Percentiles rank a stretch among this genome's conserved stretches.
Evolutionary conservation across 2,113 vertebrate genomes (phyloP).

Genomic region (Orthonyx spaldingii): DNA sequence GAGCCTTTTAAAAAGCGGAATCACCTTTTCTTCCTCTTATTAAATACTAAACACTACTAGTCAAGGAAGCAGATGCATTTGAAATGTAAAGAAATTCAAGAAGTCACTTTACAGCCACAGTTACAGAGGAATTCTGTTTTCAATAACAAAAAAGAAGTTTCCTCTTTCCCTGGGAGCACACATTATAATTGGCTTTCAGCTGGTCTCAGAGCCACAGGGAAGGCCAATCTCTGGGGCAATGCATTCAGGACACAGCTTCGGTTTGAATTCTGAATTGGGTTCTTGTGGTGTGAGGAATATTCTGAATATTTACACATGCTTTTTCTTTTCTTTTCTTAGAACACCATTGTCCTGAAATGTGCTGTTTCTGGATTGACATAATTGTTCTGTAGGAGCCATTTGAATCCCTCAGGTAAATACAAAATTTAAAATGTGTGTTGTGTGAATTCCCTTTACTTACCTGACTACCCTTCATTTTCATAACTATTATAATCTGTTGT

Average conservation of each 20-base stretch:
- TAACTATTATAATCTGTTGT: background rate
- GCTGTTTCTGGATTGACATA: background rate
- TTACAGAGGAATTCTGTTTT: background rate
- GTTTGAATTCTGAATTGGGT: background rate
- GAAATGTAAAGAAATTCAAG: background rate
- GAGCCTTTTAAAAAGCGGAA: background rate
- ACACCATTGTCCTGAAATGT: background rate
- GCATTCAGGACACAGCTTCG: background rate
- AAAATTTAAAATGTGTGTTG: background rate
- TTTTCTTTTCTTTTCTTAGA: background rate
- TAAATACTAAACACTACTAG: background rate
- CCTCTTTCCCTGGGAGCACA: background rate
- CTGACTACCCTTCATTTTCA: background rate
- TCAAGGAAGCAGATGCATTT: background rate
- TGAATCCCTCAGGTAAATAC: background rate
- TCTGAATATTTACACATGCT: constrained; percentile 3
- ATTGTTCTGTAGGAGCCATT: background rate
- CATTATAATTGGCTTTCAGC: background rate
- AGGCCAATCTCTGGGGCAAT: background rate
- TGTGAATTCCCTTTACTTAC: background rate
- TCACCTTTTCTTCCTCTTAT: constrained; percentile 3
- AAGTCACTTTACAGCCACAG: background rate
- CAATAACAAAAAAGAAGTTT: background rate
- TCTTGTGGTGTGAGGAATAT: background rate
- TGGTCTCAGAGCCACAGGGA: background rate